Conservation (phyloP, 1,140 invertebrate species). For the Drosophila sechellia region DNA sequence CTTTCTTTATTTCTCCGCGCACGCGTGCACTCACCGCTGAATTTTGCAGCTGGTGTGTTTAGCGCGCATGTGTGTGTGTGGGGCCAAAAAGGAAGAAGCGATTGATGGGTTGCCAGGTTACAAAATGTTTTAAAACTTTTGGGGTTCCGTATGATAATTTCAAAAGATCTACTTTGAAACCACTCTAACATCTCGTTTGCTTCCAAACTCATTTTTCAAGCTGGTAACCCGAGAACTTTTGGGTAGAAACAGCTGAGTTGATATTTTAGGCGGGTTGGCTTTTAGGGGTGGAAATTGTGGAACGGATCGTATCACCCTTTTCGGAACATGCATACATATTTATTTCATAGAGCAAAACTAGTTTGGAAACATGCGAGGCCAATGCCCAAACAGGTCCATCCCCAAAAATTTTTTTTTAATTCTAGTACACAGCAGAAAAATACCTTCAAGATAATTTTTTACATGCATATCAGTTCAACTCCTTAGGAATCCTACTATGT, state of each 20-base stretch:
- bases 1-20: conserved; percentile 16
- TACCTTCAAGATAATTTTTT: not conserved
- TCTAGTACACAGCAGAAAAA: not conserved
- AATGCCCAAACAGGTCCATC: conserved; percentile 64
- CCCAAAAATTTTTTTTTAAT: conserved; percentile 48
- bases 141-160: no score
- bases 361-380: conserved; percentile 39
- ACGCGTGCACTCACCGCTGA: conserved; percentile 33
- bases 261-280: conserved; percentile 35
- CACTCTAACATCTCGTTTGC: not conserved
- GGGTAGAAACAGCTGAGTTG: conserved; percentile 53
- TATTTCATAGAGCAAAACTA: conserved; percentile 53
- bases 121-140: no score
- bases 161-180: not conserved
- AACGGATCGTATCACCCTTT: conserved; percentile 57
- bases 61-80: conserved; percentile 7
- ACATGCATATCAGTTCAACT: no score
- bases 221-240: conserved; percentile 53
- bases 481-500: no score
- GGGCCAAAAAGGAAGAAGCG: conserved; percentile 1
- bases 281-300: conserved; percentile 23
- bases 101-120: conserved; percentile 50
- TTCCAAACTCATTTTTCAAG: conserved; percentile 6
- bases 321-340: not conserved
- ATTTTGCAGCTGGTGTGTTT: conserved; percentile 42